These are phyloP conservation scores for Scaptomyza pallida DNA, from an alignment of 1,140 invertebrate genomes.

Conservation along the genomic window DNA sequence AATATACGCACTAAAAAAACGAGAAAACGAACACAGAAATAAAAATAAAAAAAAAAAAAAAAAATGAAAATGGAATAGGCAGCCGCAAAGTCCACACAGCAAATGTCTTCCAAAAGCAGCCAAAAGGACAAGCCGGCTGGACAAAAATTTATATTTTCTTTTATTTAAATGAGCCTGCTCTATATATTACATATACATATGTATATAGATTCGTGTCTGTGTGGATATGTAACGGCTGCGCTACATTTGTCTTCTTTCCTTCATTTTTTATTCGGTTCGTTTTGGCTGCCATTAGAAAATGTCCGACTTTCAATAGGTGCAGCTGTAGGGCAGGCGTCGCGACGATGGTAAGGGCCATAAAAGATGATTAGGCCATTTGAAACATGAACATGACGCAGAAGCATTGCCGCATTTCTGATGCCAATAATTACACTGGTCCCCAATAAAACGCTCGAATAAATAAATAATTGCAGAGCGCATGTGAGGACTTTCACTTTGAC, in stretches of 20 bases:
- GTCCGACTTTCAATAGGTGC: conserved; percentile 71
- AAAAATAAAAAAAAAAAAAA: conserved; percentile 69
- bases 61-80: conserved; percentile 57
- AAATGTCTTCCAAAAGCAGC: conserved; percentile 61
- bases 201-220: conserved; percentile 30
- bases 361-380: conserved; percentile 76
- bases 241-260: conserved; percentile 22
- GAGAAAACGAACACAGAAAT: conserved; percentile 66
- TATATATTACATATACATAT: conserved; percentile 25
- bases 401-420: conserved; percentile 25
- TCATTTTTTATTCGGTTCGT: conserved; percentile 25
- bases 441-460: conserved; percentile 64
- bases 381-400: conserved; percentile 52
- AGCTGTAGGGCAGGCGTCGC: conserved; percentile 18
- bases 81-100: conserved; percentile 38
- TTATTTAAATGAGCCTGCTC: conserved; percentile 78
- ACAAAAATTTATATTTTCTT: conserved; percentile 71
- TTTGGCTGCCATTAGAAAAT: conserved; percentile 59
- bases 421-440: conserved; percentile 66
- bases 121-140: conserved; percentile 55
- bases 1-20: conserved; percentile 81
- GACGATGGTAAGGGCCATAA: conserved; percentile 49
- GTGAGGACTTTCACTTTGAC: conserved; percentile 2
- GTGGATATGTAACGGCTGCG: conserved; percentile 65
- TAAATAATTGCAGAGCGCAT: conserved; percentile 38